These are phyloP conservation scores for Clanis bilineata DNA, from an alignment of 2,888 invertebrate species.

Conservation along the genomic window DNA sequence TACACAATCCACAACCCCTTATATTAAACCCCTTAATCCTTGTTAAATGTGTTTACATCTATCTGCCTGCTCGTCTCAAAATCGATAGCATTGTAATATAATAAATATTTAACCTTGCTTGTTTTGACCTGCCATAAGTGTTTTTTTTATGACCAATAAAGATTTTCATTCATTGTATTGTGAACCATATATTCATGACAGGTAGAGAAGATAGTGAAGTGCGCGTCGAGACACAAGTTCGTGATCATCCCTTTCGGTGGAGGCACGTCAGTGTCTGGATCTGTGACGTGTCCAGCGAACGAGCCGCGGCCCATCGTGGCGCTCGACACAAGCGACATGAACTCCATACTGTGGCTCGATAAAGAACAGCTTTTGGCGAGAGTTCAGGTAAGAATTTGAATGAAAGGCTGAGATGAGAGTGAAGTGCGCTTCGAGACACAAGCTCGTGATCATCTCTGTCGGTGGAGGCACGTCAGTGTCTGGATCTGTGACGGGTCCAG, in stretches of 20 bases:
- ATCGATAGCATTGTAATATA: too few relatives aligned
- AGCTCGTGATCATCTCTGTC: constrained; percentile 94
- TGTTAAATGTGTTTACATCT: too few relatives aligned
- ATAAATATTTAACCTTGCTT: too few relatives aligned
- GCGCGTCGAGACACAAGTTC: constrained; percentile 88
- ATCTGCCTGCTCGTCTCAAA: too few relatives aligned
- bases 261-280: constrained; percentile 95
- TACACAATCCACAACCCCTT: too few relatives aligned
- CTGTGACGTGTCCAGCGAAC: constrained; percentile 90
- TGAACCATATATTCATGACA: too few relatives aligned
- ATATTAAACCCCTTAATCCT: too few relatives aligned
- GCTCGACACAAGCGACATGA: constrained; percentile 98
- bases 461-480: constrained; percentile 98
- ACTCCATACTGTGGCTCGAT: constrained; percentile 96
- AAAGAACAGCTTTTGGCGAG: constrained; percentile 71
- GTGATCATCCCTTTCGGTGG: constrained; percentile 97
- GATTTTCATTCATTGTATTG: too few relatives aligned
- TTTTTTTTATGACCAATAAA: too few relatives aligned
- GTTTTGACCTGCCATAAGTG: too few relatives aligned
- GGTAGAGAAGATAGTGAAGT: constrained; percentile 89
- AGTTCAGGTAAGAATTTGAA: constrained; percentile 64
- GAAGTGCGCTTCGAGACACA: constrained; percentile 86
- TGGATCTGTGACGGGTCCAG: constrained; percentile 92
- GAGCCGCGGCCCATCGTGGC: constrained; percentile 89
- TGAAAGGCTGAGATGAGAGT: constrained; percentile 90